phyloP scores from a whole-genome alignment of 1,140 invertebrate genomes.

The Drosophila tristis region DNA sequence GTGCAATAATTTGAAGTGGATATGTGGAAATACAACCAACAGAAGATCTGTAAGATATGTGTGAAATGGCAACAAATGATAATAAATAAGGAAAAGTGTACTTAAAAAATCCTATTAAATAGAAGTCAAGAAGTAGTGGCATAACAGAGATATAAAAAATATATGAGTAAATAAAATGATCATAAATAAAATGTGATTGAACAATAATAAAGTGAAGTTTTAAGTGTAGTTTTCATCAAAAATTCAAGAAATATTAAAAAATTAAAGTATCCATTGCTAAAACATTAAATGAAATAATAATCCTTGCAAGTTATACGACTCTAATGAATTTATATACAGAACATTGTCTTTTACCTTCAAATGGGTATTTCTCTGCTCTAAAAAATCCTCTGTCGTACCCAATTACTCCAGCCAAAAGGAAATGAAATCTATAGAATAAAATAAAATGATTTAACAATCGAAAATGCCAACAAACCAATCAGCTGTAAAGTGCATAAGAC shows the following conservation, averaged over 20 bases:
- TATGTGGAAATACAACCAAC: constrained; percentile 51
- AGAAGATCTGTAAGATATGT: neutral
- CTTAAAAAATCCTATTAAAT: neutral
- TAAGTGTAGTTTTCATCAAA: too few relatives aligned
- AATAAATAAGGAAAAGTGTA: neutral
- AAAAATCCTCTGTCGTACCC: constrained; percentile 7
- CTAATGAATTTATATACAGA: neutral
- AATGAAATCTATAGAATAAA: neutral
- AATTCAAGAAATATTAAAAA: neutral
- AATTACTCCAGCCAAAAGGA: constrained; percentile 28
- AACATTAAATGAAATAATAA: too few relatives aligned
- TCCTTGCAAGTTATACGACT: too few relatives aligned
- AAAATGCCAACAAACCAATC: constrained; percentile 54
- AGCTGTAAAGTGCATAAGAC: constrained; percentile 60
- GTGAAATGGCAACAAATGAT: neutral
- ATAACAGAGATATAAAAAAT: neutral
- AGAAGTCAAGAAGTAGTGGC: neutral
- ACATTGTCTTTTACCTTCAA: neutral
- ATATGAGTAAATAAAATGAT: too few relatives aligned
- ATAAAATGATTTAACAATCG: constrained; percentile 33
- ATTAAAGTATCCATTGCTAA: too few relatives aligned
- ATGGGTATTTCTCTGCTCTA: neutral
- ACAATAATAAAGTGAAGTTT: neutral
- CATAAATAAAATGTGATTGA: neutral
- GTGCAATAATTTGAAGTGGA: constrained; percentile 43